Evolutionary conservation across 2,888 invertebrate species (phyloP).

Genomic region (Cyrtodaria siliqua): DNA sequence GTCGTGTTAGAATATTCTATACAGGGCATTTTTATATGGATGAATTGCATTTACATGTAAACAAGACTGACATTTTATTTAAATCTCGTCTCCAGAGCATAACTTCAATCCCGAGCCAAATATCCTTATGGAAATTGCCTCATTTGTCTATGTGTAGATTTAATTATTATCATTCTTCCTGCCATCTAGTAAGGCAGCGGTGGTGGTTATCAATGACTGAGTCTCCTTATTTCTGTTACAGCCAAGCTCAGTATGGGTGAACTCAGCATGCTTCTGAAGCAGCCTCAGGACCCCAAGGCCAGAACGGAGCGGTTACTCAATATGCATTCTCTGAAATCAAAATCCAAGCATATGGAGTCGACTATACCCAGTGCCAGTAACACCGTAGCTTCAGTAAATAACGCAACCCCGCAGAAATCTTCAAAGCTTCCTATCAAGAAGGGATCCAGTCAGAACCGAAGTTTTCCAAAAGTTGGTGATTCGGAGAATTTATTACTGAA

Average conservation of each 20-base stretch:
- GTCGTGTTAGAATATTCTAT: too few relatives aligned
- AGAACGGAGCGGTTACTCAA: constrained; percentile 11
- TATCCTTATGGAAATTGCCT: too few relatives aligned
- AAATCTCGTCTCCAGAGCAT: too few relatives aligned
- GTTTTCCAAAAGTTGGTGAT: constrained; percentile 40
- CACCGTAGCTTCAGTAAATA: constrained; percentile 19
- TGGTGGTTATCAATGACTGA: too few relatives aligned
- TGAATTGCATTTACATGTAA: too few relatives aligned
- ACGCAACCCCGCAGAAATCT: constrained; percentile 17
- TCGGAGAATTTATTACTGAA: constrained; percentile 14
- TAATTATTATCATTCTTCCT: too few relatives aligned
- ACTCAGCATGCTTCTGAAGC: constrained; percentile 48
- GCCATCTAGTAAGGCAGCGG: too few relatives aligned
- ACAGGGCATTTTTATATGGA: too few relatives aligned
- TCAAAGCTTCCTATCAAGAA: constrained; percentile 60
- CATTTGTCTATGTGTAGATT: too few relatives aligned
- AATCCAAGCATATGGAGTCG: constrained; percentile 5
- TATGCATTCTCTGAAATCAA: constrained; percentile 15
- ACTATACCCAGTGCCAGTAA: background rate
- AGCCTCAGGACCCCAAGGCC: background rate
- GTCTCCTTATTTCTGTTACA: constrained; percentile 40
- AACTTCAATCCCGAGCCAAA: too few relatives aligned
- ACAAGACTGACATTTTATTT: too few relatives aligned
- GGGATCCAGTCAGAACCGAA: constrained; percentile 59
- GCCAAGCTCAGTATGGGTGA: constrained; percentile 59